Evolutionary conservation across 2,113 vertebrate species (phyloP).

Genomic region (Mesembrinibis cayennensis): DNA sequence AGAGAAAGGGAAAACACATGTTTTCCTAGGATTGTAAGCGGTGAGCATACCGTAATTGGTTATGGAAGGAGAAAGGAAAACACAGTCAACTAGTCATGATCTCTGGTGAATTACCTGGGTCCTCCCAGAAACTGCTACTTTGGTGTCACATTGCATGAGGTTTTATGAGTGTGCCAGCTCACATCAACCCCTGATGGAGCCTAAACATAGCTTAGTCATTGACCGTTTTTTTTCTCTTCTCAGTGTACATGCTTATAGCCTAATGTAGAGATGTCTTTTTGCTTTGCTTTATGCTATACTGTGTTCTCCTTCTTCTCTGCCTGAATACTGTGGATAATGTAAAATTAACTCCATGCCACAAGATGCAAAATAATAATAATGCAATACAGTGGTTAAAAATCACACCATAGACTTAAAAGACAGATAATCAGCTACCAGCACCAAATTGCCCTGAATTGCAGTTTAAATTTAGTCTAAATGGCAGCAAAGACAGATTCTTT

Average conservation of each 20-base stretch:
- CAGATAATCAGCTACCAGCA: background rate
- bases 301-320: background rate
- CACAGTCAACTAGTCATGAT: background rate
- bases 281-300: background rate
- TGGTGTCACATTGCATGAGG: background rate
- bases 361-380: background rate
- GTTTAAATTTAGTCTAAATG: background rate
- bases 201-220: background rate
- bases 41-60: background rate
- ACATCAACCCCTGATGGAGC: background rate
- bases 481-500: background rate
- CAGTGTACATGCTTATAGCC: background rate
- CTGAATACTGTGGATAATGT: background rate
- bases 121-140: background rate
- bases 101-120: background rate
- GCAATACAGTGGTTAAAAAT: background rate
- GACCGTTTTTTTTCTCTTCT: background rate
- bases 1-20: background rate
- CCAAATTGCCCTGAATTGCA: background rate
- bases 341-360: background rate
- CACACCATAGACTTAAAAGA: background rate
- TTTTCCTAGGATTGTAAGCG: background rate
- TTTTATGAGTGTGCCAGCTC: background rate
- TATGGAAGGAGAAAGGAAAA: background rate
- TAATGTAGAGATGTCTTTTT: background rate